Evolutionary conservation across 2,888 invertebrate genomes (phyloP).

Genomic region (Eurytoma californica): DNA sequence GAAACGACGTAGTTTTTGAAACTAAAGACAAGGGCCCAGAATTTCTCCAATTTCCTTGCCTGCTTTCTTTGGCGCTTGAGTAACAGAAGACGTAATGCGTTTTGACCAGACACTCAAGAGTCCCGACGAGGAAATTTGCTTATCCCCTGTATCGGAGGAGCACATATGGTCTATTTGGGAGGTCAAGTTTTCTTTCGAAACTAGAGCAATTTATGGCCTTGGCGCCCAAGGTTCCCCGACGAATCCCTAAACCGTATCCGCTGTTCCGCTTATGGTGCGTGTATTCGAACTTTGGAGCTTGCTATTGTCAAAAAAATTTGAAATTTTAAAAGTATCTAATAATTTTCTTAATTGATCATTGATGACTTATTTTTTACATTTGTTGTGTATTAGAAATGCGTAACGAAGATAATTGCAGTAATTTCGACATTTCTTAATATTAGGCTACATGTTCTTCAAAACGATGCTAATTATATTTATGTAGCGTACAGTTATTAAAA

Average conservation of each 20-base stretch:
- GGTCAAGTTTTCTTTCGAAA: slow-evolving; percentile 66
- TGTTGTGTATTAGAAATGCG: no score
- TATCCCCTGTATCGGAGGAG: slow-evolving; percentile 57
- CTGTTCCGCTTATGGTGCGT: neutral
- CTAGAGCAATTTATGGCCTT: slow-evolving; percentile 72
- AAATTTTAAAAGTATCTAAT: slow-evolving; percentile 14
- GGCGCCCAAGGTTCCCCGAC: slow-evolving; percentile 57
- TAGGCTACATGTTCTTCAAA: no score
- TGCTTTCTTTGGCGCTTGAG: slow-evolving; percentile 45
- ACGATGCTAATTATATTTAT: no score
- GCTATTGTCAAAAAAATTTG: neutral
- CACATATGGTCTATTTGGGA: slow-evolving; percentile 64
- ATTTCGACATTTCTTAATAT: no score
- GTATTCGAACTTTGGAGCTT: slow-evolving; percentile 10
- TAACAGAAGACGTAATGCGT: slow-evolving; percentile 45
- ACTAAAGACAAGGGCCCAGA: slow-evolving; percentile 27
- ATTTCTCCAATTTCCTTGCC: slow-evolving; percentile 51
- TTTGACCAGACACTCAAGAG: slow-evolving; percentile 33
- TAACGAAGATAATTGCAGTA: no score
- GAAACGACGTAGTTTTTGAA: slow-evolving; percentile 23
- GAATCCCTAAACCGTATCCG: slow-evolving; percentile 45
- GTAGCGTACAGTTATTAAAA: no score
- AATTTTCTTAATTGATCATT: slow-evolving; percentile 25
- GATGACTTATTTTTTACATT: neutral
- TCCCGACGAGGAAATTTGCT: slow-evolving; percentile 62